Evolutionary conservation across 2,888 invertebrate species (phyloP), one percentile per base, ranked within the genome.

Genomic region (Dicycla oo): DNA sequence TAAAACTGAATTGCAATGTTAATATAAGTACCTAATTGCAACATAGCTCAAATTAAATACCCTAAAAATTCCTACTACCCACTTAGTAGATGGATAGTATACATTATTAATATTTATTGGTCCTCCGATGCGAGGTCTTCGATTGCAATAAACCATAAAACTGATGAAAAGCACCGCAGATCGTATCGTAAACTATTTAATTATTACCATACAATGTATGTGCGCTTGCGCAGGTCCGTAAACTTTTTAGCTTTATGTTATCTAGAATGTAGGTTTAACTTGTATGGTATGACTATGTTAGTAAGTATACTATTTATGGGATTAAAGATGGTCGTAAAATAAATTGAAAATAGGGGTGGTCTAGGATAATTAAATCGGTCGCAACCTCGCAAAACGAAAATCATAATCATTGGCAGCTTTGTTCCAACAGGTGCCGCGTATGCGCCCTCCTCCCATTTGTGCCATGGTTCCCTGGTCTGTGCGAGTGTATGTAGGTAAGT

Each of bases 141-240:
- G 70, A 68, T 74, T 56, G 66, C 65, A 82, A n/a, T 60, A 45
- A 38, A 40, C 62, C 45, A 86, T 88, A 83, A 76, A 75, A 79
- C 78, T 85, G 80, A 88, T 82, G 80, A 83, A 81, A 75, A 58
- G 62, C 68, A 68, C 69, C 78, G 82, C 76, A 60, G 60, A 75
- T 73, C 54, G 56, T 78, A 75, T 77, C 73, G 67, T 77, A 81
- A 87, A 82, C 74, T 77, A 76, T 82, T 74, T 74, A 81, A 86
- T 86, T 83, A 85, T 85, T 84, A 81, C 78, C 73, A 75, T 73
- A 73, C 75, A 79, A 80, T 83, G 82, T 75, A 62, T 63, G 54
- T 78, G 81, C 83, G 69, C 76, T 69, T 81, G 85, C 85, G 87
- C 82, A 85, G 30, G 18, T 4, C 23, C 49, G 11, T 73, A 62